Evolutionary conservation across 92 coral and sea anemone genomes (phyloP).

Genomic region (Virgularia gustaviana): DNA sequence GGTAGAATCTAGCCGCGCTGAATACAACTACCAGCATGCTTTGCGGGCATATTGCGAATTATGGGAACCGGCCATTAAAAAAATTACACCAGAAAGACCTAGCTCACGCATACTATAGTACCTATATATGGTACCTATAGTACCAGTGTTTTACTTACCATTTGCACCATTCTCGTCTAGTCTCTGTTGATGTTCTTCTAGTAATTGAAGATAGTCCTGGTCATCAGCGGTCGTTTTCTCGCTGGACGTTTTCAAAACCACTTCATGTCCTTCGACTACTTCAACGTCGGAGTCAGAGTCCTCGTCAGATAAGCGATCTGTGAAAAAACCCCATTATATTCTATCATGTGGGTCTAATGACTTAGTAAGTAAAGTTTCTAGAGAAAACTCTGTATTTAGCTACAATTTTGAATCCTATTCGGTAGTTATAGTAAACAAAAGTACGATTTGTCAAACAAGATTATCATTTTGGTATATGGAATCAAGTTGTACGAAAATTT

Average conservation of each 20-base stretch:
- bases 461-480: too few species aligned
- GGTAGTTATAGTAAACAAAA: too few species aligned
- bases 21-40: background rate
- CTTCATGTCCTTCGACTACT: constrained; percentile 88
- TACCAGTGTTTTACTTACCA: background rate
- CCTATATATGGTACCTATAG: too few species aligned
- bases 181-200: constrained; percentile 89
- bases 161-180: constrained; percentile 54
- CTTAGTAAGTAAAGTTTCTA: too few species aligned
- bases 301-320: constrained; percentile 79
- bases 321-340: too few species aligned
- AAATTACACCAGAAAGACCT: background rate
- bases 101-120: background rate
- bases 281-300: constrained; percentile 88
- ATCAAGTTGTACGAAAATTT: too few species aligned
- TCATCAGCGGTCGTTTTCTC: constrained; percentile 76
- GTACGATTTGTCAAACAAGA: too few species aligned
- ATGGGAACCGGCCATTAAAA: too few species aligned
- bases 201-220: constrained; percentile 78
- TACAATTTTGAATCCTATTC: too few species aligned
- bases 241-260: constrained; percentile 68
- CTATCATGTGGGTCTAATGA: too few species aligned
- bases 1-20: background rate
- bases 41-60: too few species aligned
- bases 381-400: too few species aligned